These are phyloP conservation scores for Cynaeus angustus DNA, from an alignment of 2,888 invertebrate species.

Conservation along the genomic window DNA sequence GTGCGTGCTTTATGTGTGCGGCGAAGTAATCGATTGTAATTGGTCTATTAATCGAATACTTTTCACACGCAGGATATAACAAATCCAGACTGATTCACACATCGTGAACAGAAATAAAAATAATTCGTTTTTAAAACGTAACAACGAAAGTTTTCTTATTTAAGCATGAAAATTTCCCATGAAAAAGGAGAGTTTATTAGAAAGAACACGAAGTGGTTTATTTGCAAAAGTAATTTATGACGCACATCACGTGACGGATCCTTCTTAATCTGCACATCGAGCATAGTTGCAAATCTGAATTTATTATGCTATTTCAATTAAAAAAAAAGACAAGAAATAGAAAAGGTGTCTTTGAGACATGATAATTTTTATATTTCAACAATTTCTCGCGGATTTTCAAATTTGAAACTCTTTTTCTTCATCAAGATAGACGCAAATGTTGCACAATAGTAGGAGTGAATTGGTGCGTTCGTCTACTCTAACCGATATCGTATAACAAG, in stretches of 20 bases:
- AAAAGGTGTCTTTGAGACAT: too few species aligned
- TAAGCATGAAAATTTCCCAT: too few species aligned
- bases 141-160: too few species aligned
- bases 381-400: not conserved
- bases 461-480: constrained; percentile 36
- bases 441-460: constrained; percentile 46
- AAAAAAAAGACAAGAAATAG: too few species aligned
- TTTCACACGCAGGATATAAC: not conserved
- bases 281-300: too few species aligned
- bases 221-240: too few species aligned
- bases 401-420: not conserved
- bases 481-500: constrained; percentile 46
- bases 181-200: too few species aligned
- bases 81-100: not conserved
- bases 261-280: too few species aligned
- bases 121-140: too few species aligned
- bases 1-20: constrained; percentile 37
- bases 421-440: constrained; percentile 46
- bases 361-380: not conserved
- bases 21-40: constrained; percentile 32
- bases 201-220: too few species aligned
- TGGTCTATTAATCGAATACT: constrained; percentile 23
- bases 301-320: too few species aligned
- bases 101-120: not conserved
- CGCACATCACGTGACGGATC: too few species aligned